Conservation (phyloP, 2,113 vertebrate species). For the Lichenostomus cassidix region DNA sequence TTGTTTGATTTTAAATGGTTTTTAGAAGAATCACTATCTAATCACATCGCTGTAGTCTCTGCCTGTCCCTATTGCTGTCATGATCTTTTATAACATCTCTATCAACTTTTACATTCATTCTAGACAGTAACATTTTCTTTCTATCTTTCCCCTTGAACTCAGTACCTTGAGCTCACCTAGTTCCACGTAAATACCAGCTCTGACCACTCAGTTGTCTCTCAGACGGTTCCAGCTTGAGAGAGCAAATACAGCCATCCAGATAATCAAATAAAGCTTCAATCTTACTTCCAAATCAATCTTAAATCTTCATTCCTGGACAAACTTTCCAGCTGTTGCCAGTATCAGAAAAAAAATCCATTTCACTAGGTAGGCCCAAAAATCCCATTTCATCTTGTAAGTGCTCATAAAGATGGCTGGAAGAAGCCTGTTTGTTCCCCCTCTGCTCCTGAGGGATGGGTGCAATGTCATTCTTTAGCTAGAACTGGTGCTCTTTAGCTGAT, state of each 20-base stretch:
- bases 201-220: neutral
- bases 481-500: neutral
- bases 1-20: neutral
- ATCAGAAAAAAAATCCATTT: neutral
- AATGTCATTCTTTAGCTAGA: neutral
- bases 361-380: neutral
- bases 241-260: neutral
- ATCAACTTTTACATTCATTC: neutral
- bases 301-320: neutral
- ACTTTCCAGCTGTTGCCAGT: neutral
- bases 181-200: neutral
- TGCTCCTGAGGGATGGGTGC: neutral
- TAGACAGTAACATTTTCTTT: neutral
- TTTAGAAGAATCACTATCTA: neutral
- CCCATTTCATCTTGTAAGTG: neutral
- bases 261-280: neutral
- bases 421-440: neutral
- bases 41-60: neutral
- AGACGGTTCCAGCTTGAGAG: too few relatives aligned
- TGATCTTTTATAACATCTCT: neutral
- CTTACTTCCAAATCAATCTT: neutral
- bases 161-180: neutral
- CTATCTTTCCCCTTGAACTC: neutral
- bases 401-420: neutral
- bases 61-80: neutral